phyloP scores from a whole-genome alignment of 2,797 vertebrate genomes.

The Pyrocephalus nanus region DNA sequence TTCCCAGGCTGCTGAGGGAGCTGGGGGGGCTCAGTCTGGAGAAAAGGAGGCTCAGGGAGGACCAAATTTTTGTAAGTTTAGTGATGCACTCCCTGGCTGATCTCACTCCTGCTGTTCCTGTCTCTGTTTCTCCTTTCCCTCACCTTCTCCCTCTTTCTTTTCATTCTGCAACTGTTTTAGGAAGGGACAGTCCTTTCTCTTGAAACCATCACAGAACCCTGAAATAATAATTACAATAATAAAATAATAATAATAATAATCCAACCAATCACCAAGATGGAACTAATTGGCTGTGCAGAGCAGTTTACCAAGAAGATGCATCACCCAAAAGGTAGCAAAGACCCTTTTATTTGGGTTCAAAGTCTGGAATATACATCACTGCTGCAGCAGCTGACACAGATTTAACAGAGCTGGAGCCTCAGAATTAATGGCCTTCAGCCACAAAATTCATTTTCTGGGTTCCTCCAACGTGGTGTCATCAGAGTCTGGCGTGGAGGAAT shows the following conservation, averaged over 20 bases:
- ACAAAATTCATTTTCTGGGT: neutral
- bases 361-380: neutral
- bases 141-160: neutral
- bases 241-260: neutral
- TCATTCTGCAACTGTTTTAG: neutral
- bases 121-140: neutral
- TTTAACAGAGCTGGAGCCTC: neutral
- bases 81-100: neutral
- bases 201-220: neutral
- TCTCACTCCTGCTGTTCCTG: neutral
- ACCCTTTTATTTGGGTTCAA: neutral
- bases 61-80: neutral
- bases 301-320: neutral
- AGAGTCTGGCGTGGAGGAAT: neutral
- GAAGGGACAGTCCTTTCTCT: neutral
- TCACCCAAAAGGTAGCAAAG: neutral
- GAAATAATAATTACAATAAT: neutral
- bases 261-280: neutral
- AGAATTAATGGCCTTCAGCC: neutral
- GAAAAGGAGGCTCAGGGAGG: neutral
- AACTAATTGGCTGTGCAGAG: neutral
- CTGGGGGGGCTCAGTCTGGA: neutral
- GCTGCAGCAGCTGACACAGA: neutral
- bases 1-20: neutral
- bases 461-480: neutral